Evolutionary conservation across 2,797 vertebrate species (phyloP), one percentile per base, ranked within the genome.

Genomic region (Phylloscopus collybita): DNA sequence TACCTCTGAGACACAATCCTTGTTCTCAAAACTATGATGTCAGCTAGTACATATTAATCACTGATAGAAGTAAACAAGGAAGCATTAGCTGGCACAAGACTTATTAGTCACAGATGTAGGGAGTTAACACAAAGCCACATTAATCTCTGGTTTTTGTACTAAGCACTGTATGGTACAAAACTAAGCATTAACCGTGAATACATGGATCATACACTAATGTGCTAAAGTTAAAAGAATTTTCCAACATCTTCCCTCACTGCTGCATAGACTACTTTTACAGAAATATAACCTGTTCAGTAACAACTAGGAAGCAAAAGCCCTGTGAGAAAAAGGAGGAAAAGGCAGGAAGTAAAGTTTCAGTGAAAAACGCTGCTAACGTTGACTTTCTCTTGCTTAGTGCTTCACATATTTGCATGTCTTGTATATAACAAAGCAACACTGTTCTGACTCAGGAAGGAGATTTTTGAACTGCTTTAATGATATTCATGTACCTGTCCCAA

Each of bases 301-400:
- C 11, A 56, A 12, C 34, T 30, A 61, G 51, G 25, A 72, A 44
- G 66, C 70, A 93, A 93, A 96, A 69, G 21, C 15, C 25, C 3
- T 10, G 0, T 14, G 12, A 36, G 4, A 13, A 4, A 29, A 14
- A 59, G 16, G 8, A 83, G 7, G 11, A 65, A 20, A 51, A 72
- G 20, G 4, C n/a, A 40, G 23, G 36, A 87, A 60, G 9, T 13
- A 22, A 50, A 36, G 8, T 62, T 91, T 59, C 8, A 16, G 13
- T n/a, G 56, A 47, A 75, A 49, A 91, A 32, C 0, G 1, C 4
- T 18, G 45, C 6, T 65, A 67, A 45, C 1, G 0, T 22, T 29
- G 26, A 20, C 15, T 74, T 92, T 64, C 40, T 34, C 11, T 82
- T 70, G 14, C 23, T 74, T 11, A 49, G 29, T 38, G 5, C 49